phyloP scores from a whole-genome alignment of 2,113 vertebrate species.

The Ailuropoda melanoleuca region DNA sequence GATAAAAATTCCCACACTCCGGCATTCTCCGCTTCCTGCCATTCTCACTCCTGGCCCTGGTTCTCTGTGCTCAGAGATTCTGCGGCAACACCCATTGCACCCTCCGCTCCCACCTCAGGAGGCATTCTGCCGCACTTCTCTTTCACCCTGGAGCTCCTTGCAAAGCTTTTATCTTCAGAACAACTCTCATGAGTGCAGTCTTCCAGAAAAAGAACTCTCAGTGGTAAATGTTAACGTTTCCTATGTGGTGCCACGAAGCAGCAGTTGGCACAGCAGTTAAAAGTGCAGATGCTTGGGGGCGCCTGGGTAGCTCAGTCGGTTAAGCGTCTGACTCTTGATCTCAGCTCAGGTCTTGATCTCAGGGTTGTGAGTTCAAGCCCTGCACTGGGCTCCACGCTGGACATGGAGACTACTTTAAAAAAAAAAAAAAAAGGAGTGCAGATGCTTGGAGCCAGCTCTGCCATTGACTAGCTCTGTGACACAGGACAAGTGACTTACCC shows the following conservation, averaged over 20 bases:
- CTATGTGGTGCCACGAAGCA: neutral
- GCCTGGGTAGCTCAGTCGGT: neutral
- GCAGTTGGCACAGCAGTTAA: neutral
- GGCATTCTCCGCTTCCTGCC: neutral
- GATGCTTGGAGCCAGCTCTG: neutral
- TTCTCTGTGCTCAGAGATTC: neutral
- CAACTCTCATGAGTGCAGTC: neutral
- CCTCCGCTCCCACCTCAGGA: neutral
- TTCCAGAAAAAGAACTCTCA: neutral
- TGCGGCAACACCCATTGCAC: neutral
- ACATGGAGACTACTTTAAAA: neutral
- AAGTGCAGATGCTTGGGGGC: neutral
- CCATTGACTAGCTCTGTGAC: neutral
- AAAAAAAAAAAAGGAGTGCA: neutral
- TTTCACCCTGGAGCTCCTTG: neutral
- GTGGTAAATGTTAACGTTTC: neutral
- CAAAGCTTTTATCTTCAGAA: neutral
- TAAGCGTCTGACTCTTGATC: neutral
- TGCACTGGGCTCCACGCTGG: neutral
- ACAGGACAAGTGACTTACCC: neutral
- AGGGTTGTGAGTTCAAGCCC: neutral
- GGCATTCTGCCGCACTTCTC: neutral
- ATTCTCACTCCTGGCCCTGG: neutral
- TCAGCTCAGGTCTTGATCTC: neutral
- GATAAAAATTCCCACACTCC: neutral